Percentiles rank a stretch among this genome's conserved stretches.
Conservation (phyloP, 2,888 invertebrate genomes). For the Orthonevra nobilis region DNA sequence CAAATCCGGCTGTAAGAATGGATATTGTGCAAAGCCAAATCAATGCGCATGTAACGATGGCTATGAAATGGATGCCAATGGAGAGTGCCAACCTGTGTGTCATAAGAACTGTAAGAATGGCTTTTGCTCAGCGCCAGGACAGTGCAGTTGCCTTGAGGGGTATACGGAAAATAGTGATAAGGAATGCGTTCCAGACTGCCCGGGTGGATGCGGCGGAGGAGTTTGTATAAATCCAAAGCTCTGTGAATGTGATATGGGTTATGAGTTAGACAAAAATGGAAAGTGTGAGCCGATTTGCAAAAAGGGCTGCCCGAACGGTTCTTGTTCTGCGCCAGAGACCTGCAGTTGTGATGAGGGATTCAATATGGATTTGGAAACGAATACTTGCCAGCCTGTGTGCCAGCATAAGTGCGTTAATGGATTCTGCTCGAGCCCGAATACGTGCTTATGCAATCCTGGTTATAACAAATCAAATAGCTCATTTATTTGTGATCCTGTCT, state of each 20-base stretch:
- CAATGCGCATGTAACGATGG: slow-evolving; percentile 83
- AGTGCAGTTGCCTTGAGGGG: slow-evolving; percentile 79
- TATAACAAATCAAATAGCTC: slow-evolving; percentile 6
- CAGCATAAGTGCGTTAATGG: slow-evolving; percentile 75
- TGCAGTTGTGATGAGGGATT: slow-evolving; percentile 86
- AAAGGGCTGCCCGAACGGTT: slow-evolving; percentile 78
- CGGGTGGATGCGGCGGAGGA: slow-evolving; percentile 72
- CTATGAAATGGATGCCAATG: slow-evolving; percentile 77
- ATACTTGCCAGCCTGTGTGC: slow-evolving; percentile 74
- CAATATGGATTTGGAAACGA: slow-evolving; percentile 72
- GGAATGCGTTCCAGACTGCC: slow-evolving; percentile 71
- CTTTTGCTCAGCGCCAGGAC: slow-evolving; percentile 73
- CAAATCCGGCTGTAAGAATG: slow-evolving; percentile 74
- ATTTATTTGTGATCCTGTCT: slow-evolving; percentile 74
- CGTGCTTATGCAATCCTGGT: slow-evolving; percentile 30
- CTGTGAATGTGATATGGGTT: slow-evolving; percentile 78
- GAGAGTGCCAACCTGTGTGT: slow-evolving; percentile 69
- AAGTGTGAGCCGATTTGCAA: slow-evolving; percentile 81
- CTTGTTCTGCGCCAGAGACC: slow-evolving; percentile 82
- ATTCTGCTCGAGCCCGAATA: slow-evolving; percentile 77
- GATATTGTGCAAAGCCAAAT: slow-evolving; percentile 80
- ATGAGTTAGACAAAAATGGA: slow-evolving; percentile 73
- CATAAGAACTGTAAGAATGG: slow-evolving; percentile 75
- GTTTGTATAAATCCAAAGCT: slow-evolving; percentile 72
- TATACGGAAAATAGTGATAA: slow-evolving; percentile 77